Evolutionary conservation across 2,888 invertebrate genomes (phyloP), one percentile per base, ranked within the genome.

Genomic region (Dynastes grantii): DNA sequence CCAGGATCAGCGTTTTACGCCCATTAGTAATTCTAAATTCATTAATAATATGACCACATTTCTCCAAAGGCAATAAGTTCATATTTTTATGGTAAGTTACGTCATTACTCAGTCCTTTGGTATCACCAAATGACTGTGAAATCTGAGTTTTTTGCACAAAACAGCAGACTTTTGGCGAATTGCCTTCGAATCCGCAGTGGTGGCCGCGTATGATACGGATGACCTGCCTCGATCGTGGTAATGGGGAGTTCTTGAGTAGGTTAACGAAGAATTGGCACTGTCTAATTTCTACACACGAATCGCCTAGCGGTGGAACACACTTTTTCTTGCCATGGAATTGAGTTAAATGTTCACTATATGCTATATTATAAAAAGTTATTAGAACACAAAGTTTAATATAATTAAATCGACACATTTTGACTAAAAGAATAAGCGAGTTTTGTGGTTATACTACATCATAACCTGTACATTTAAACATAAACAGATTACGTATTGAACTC

Each of bases 11-110:
- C 0, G 94, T 92, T 78, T 89, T 88, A 29, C 91, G 90, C 0
- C 95, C 95, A 2, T 91, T 91, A 51, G 91, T 88, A 67, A 95
- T 92, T 83, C 92, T 91, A 5, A 80, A 83, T 64, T 91, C 89
- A 6, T 89, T 87, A 2, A 89, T 88, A n/a, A 92, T 87, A 0
- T 87, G 87, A 0, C 95, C 95, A 83, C 95, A 95, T 1, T 81
- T 76, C 70, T 89, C 85, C 22, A 80, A 70, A 0, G 87, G 86
- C 45, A 91, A 80, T 9, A 90, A 81, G 29, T 85, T 55, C 13
- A 89, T 82, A 81, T 90, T 90, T 8, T 82, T 83, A 76, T 91
- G 90, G 5, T 82, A 81, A 0, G 84, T 80, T 0, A 90, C 87
- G 76, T 89, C 85, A 2, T 87, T 86, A 9, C 76, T 53, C 2